phyloP scores from a whole-genome alignment of 2,113 vertebrate species.

The Malurus elegans region DNA sequence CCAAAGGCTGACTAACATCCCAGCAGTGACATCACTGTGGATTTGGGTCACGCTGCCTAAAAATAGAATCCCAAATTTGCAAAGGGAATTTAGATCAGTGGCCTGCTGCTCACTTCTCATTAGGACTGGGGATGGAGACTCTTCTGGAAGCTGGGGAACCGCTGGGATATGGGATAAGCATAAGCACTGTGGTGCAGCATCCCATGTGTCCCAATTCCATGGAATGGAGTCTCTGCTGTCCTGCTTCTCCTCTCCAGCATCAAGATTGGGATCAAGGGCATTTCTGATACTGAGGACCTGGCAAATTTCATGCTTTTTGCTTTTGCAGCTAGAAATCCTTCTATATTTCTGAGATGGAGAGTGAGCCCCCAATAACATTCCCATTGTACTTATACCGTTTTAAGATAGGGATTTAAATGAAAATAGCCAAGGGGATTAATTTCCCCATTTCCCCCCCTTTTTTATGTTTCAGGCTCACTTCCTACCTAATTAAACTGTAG shows the following conservation, averaged over 20 bases:
- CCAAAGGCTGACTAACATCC: neutral
- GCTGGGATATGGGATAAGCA: neutral
- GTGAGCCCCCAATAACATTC: neutral
- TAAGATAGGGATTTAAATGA: neutral
- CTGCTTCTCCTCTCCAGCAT: neutral
- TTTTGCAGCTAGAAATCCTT: neutral
- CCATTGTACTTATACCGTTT: neutral
- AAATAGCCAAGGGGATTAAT: neutral
- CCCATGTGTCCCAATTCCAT: neutral
- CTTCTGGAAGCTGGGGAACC: neutral
- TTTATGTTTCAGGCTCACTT: neutral
- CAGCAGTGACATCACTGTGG: neutral
- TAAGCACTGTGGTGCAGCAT: rapidly evolving
- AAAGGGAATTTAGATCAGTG: neutral
- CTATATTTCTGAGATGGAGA: neutral
- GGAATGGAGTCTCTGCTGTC: neutral
- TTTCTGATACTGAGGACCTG: neutral
- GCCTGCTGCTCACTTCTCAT: neutral
- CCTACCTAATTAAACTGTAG: neutral
- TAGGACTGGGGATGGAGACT: neutral
- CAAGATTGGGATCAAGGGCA: neutral
- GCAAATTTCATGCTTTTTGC: neutral
- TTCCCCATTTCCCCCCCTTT: neutral
- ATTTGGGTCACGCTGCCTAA: neutral
- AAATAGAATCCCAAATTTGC: neutral